Conservation (phyloP, 2,113 vertebrate species). For the Coptodon bakossiorum region DNA sequence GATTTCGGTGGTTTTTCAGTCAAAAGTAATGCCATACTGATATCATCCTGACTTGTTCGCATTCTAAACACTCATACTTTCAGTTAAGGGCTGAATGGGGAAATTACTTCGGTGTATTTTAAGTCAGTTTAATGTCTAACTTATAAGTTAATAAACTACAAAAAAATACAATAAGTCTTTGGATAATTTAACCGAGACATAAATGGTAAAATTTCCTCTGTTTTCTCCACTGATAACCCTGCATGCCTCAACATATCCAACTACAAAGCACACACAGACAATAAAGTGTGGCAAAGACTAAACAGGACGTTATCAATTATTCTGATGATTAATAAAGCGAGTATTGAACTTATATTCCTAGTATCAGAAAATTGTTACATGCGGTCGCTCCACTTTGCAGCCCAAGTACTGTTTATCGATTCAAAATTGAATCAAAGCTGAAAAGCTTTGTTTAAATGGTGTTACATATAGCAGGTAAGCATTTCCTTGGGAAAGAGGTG, state of each 20-base stretch:
- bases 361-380: neutral
- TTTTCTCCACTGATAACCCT: neutral
- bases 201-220: neutral
- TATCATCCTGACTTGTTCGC: neutral
- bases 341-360: neutral
- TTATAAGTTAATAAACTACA: neutral
- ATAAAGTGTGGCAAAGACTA: neutral
- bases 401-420: neutral
- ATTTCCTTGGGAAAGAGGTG: neutral
- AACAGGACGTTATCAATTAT: neutral
- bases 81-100: neutral
- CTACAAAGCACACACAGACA: rapidly evolving
- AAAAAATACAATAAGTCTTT: neutral
- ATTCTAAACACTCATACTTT: neutral
- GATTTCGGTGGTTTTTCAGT: neutral
- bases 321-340: neutral
- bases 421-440: neutral
- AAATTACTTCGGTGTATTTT: neutral
- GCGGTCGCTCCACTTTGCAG: neutral
- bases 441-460: neutral
- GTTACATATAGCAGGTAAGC: neutral
- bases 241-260: neutral
- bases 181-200: neutral
- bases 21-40: neutral
- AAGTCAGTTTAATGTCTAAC: neutral